Percentiles rank a stretch among this genome's conserved stretches.
Conservation (phyloP, 2,888 invertebrate genomes). For the Diloba caeruleocephala region DNA sequence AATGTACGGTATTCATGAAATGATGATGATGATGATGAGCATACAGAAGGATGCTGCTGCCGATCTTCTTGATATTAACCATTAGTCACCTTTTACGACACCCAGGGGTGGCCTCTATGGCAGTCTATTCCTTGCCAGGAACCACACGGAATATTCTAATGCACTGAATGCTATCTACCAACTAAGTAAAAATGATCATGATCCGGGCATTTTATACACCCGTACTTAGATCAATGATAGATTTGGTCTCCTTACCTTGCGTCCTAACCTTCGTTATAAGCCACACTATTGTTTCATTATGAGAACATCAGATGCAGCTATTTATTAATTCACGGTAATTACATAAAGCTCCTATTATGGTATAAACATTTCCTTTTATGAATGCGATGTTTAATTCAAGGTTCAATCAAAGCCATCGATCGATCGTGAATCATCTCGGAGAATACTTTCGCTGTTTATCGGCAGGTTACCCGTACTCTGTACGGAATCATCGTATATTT, state of each 20-base stretch:
- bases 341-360: conserved; percentile 26
- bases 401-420: conserved; percentile 10
- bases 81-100: too few relatives aligned
- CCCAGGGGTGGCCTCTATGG: too few relatives aligned
- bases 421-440: conserved; percentile 40
- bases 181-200: conserved; percentile 18
- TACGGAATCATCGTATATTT: conserved; percentile 16
- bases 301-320: conserved; percentile 32
- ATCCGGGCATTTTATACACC: conserved; percentile 20
- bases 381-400: conserved; percentile 28
- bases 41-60: too few relatives aligned
- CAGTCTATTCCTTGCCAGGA: too few relatives aligned
- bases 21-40: too few relatives aligned
- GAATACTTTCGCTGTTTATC: conserved; percentile 56
- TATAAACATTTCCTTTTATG: conserved; percentile 29
- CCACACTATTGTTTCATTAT: conserved; percentile 49
- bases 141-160: too few relatives aligned
- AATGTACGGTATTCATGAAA: too few relatives aligned
- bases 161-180: neutral
- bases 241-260: conserved; percentile 40
- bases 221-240: conserved; percentile 26
- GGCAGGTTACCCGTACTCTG: conserved; percentile 21
- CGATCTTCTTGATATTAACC: too few relatives aligned
- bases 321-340: conserved; percentile 21
- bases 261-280: conserved; percentile 45